phyloP scores from a whole-genome alignment of 2,113 vertebrate species.

The Crotophaga sulcirostris region DNA sequence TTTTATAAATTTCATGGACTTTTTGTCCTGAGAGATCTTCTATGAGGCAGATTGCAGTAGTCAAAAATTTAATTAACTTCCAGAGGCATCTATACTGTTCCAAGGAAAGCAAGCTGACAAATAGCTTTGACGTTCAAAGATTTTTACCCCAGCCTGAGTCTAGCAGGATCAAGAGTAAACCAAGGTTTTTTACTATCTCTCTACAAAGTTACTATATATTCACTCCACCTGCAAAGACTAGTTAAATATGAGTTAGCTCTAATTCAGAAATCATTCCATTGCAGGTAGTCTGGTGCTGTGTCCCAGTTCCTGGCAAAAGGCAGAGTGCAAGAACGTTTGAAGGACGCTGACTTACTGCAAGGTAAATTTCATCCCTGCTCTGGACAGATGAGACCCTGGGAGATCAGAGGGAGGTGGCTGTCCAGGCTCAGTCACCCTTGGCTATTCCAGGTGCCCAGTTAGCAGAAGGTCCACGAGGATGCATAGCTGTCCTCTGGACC shows the following conservation, averaged over 20 bases:
- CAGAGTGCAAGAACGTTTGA: rapidly evolving
- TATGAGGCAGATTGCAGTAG: background rate
- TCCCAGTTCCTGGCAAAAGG: background rate
- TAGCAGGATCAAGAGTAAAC: background rate
- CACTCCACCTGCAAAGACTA: background rate
- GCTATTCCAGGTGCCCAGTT: background rate
- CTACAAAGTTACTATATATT: background rate
- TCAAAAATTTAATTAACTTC: background rate
- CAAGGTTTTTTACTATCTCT: background rate
- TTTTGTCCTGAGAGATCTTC: background rate
- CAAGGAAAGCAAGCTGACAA: background rate
- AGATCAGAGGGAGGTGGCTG: background rate
- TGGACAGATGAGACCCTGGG: background rate
- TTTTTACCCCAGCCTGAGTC: background rate
- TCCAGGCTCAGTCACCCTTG: background rate
- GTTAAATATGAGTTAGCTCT: background rate
- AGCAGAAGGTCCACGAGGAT: background rate
- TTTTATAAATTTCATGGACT: background rate
- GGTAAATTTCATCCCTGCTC: background rate
- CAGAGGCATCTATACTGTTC: background rate
- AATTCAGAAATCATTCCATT: background rate
- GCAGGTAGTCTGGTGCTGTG: rapidly evolving
- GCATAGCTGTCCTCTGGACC: background rate
- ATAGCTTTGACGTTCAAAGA: background rate
- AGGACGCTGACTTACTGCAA: no score